Evolutionary conservation across 2,888 invertebrate species (phyloP), one percentile per base, ranked within the genome.

Genomic region (Rhaphigaster nebulosa): DNA sequence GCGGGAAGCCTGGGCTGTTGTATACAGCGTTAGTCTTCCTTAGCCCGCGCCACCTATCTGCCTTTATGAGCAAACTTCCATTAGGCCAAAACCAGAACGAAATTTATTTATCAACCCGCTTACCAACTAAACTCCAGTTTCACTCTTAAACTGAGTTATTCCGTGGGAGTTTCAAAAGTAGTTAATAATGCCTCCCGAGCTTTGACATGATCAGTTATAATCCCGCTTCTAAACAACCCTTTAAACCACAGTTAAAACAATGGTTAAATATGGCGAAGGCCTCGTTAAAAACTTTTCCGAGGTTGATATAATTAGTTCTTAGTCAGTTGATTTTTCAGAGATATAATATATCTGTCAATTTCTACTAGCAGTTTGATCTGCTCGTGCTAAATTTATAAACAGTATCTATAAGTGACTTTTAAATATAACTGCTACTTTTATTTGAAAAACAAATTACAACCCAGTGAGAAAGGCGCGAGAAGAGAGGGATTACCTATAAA

Each of bases 201-300:
- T 84, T 84, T 84, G 84, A 84, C 84, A 84, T 41, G 84, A 84
- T 84, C 84, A 84, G 84, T 84, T 84, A 84, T 84, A 84, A 84
- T 84, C 84, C 84, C 84, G n/a, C 84, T 84, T n/a, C n/a, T 50
- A 50, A 84, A 84, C 45, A 84, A 50, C 45, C 45, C 84, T 23
- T 84, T 26, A 18, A n/a, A 84, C 34, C 84, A 10, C 84, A 10
- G 26, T 84, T 45, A 50, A 45, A 45, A 50, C 84, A 84, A 84
- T 45, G 45, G n/a, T 45, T 41, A 84, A 50, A 84, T 84, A 50
- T 84, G 15, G 45, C n/a, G 5, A 26, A 84, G 45, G 70, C 23
- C 38, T 38, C 38, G 34, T 15, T 84, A 0, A 5, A 84, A 84
- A 84, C 45, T 84, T 84, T 84, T 26, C 26, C 12, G 26, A 84